Evolutionary conservation across 2,113 vertebrate species (phyloP), one percentile per base, ranked within the genome.

Genomic region (Aythya baeri): DNA sequence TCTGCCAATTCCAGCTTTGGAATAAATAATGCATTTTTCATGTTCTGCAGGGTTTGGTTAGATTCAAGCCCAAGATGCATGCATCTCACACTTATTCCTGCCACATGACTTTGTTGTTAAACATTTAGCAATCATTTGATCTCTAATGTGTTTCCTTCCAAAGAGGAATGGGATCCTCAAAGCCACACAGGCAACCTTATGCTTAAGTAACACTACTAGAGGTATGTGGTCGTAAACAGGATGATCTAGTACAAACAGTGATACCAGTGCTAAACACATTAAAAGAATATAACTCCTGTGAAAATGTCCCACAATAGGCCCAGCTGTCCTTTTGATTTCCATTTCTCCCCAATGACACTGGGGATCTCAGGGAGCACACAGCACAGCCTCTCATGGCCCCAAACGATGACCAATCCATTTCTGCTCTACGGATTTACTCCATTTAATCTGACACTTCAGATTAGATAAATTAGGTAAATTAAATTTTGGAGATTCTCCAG

Each of bases 321-420:
- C 61, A 81, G 25, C 2, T 82, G 22, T 44, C 13, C 22, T 73
- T 29, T 32, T 38, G 52, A 18, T 16, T 85, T 34, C 67, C 32
- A 6, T 11, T 59, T 77, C n/a, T 87, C 49, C 26, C 34, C 44
- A 13, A 6, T 9, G 38, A 49, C 43, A 89, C 29, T 65, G 75
- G 15, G 14, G 14, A 25, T 59, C 49, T 79, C 10, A 3, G 13
- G 21, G 41, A 81, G 5, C 46, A 6, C 13, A 25, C 16, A 54
- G 22, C 7, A 70, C 7, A 75, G 21, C 26, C 8, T 78, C 17
- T 76, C 4, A 0, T 6, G 68, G 31, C 9, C 52, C 50, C 14
- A 1, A 44, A 31, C 0, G 0, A 52, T 0, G 2, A n/a, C 22
- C 50, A 6, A 68, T 18, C 2, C 11, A 13, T 68, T 57, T 65